Conservation (phyloP, 2,113 vertebrate species). For the Nycticryphes semicollaris region DNA sequence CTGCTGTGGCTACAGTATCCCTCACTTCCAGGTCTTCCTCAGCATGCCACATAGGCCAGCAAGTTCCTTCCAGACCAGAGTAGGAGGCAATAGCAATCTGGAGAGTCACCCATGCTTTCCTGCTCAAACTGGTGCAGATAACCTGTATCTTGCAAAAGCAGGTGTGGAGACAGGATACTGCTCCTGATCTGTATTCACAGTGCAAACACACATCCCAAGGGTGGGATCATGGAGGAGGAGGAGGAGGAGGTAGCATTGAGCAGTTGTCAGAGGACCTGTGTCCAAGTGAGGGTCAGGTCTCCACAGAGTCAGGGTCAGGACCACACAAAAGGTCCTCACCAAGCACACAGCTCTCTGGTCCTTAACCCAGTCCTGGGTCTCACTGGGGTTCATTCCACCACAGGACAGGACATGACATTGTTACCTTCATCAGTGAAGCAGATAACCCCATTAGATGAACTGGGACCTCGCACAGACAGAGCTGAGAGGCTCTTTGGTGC, state of each 20-base stretch:
- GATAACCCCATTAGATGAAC: neutral
- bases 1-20: neutral
- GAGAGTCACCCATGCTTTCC: neutral
- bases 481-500: neutral
- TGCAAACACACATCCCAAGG: neutral
- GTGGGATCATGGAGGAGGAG: neutral
- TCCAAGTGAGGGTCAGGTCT: neutral
- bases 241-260: accelerated
- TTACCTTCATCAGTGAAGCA: neutral
- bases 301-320: neutral
- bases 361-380: neutral
- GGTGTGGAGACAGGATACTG: neutral
- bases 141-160: neutral
- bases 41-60: neutral
- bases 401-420: neutral
- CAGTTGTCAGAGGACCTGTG: neutral
- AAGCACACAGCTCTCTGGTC: neutral
- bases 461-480: neutral
- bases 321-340: neutral
- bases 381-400: neutral
- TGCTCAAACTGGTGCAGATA: neutral
- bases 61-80: neutral
- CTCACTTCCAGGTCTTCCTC: neutral
- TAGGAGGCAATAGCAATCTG: neutral
- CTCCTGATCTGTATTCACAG: accelerated